A percentile compares a stretch with the other conserved stretches of the same genome.
phyloP scores from a whole-genome alignment of 92 coral and sea anemone genomes.

The Hydrozoanthus gracilis region DNA sequence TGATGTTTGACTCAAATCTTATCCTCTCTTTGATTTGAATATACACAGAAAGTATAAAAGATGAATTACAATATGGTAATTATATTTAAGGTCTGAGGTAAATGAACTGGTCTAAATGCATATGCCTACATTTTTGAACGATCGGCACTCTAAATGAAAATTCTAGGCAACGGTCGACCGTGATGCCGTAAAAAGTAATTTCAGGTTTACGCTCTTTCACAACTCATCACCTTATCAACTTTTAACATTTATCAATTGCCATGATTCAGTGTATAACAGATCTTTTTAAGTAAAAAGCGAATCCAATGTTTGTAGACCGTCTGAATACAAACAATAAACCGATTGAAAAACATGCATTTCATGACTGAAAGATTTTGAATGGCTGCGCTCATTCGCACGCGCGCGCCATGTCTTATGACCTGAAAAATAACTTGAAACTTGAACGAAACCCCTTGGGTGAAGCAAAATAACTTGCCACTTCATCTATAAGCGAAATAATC shows the following conservation, averaged over 20 bases:
- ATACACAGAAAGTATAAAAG: background rate
- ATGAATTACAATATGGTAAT: constrained; percentile 32
- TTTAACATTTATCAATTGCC: background rate
- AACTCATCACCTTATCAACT: background rate
- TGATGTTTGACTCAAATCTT: background rate
- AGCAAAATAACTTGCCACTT: background rate
- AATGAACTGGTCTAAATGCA: constrained; percentile 18
- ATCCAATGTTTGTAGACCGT: background rate
- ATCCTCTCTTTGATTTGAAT: background rate
- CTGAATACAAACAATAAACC: constrained; percentile 15
- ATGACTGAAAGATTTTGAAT: constrained; percentile 30
- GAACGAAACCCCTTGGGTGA: background rate
- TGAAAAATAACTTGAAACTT: background rate
- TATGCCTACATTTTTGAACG: background rate
- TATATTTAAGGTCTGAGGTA: constrained; percentile 9
- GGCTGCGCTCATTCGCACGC: background rate
- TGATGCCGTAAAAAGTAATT: background rate
- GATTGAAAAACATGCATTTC: constrained; percentile 16
- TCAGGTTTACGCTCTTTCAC: background rate
- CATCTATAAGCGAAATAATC: background rate
- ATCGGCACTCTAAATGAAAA: background rate
- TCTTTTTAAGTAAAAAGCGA: background rate
- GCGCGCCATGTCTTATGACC: background rate
- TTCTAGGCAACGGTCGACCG: too few relatives aligned
- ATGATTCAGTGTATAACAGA: background rate